Conservation (phyloP, 2,888 invertebrate species). For the Tuberolachnus salignus region DNA sequence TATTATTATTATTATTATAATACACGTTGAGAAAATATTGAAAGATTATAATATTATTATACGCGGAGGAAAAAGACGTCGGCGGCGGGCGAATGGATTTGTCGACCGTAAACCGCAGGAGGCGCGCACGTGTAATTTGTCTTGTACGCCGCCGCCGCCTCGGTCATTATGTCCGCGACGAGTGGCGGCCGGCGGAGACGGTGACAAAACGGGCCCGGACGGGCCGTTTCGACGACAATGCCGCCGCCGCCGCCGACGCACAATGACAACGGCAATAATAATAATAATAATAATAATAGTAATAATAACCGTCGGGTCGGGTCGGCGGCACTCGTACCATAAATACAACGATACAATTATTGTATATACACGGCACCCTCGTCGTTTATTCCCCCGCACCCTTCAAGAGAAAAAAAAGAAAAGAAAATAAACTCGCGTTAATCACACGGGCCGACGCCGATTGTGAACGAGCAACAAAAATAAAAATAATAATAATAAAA, state of each 20-base stretch:
- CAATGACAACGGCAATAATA: background rate
- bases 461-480: too few relatives aligned
- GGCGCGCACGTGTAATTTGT: constrained; percentile 52
- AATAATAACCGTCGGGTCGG: background rate
- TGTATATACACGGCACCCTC: background rate
- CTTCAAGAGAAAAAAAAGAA: background rate
- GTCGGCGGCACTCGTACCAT: background rate
- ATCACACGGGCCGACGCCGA: background rate
- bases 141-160: constrained; percentile 34
- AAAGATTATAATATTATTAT: background rate
- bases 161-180: constrained; percentile 16
- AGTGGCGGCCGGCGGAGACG: background rate
- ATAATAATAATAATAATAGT: background rate
- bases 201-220: constrained; percentile 15
- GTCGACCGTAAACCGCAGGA: constrained; percentile 54
- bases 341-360: background rate
- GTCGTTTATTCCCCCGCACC: background rate
- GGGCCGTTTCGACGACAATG: constrained; percentile 18
- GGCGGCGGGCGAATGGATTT: constrained; percentile 41
- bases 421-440: constrained; percentile 15
- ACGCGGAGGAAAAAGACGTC: background rate
- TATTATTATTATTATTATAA: too few relatives aligned
- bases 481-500: background rate
- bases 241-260: background rate
- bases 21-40: background rate